Conservation (phyloP, 64 coral and sea anemone genomes). For the Acropora tenuis region DNA sequence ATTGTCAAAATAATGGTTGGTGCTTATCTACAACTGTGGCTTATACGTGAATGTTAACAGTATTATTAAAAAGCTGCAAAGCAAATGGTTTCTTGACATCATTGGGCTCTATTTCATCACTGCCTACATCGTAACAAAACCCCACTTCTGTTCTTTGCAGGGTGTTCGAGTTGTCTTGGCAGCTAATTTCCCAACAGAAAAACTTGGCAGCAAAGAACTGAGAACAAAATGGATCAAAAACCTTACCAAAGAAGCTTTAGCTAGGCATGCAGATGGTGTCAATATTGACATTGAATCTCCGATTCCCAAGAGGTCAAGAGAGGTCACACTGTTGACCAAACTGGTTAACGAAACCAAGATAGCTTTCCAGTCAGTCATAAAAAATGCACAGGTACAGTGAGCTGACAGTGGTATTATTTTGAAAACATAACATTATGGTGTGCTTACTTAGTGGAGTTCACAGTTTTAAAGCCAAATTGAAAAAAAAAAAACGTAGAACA, state of each 20-base stretch:
- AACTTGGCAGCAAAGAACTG: slow-evolving; percentile 61
- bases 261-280: slow-evolving; percentile 86
- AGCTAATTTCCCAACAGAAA: slow-evolving; percentile 72
- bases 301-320: slow-evolving; percentile 76
- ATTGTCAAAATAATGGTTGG: no score
- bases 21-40: no score
- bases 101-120: no score
- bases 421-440: no score
- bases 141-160: slow-evolving; percentile 2
- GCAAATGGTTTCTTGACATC: no score
- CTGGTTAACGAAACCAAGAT: slow-evolving; percentile 68
- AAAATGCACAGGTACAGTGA: slow-evolving; percentile 34
- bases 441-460: no score
- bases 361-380: slow-evolving; percentile 61
- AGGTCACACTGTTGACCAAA: slow-evolving; percentile 83
- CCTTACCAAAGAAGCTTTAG: slow-evolving; percentile 77
- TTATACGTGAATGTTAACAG: no score
- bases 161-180: slow-evolving; percentile 89
- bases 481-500: no score
- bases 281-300: slow-evolving; percentile 98
- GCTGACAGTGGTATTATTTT: no score
- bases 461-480: no score
- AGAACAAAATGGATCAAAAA: slow-evolving; percentile 88
- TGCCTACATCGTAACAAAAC: no score
- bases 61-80: no score